Evolutionary conservation across 1,140 invertebrate species (phyloP).

Genomic region (Drosophila lacertosa): DNA sequence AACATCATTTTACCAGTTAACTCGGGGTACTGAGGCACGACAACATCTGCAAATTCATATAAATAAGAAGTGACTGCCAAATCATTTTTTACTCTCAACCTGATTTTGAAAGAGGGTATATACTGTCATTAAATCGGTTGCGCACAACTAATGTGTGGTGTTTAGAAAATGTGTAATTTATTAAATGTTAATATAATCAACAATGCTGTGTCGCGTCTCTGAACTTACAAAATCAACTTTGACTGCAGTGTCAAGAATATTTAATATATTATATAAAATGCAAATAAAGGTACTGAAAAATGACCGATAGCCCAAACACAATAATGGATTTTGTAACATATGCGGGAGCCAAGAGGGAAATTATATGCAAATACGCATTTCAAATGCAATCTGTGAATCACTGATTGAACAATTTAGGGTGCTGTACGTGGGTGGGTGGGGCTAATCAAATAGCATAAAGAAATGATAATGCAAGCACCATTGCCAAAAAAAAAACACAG

Average conservation of each 20-base stretch:
- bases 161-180: too few relatives aligned
- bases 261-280: too few relatives aligned
- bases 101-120: too few relatives aligned
- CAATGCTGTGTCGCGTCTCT: too few relatives aligned
- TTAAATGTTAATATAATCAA: too few relatives aligned
- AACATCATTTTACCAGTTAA: conserved; percentile 40
- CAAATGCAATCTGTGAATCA: conserved; percentile 55
- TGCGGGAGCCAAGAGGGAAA: conserved; percentile 77
- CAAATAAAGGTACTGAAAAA: neutral
- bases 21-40: neutral
- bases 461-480: neutral
- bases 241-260: too few relatives aligned
- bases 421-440: conserved; percentile 40
- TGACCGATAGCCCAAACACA: neutral
- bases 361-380: conserved; percentile 78
- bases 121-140: too few relatives aligned
- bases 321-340: conserved; percentile 66
- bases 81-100: neutral
- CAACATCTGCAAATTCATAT: conserved; percentile 52
- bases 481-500: conserved; percentile 5
- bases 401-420: conserved; percentile 38
- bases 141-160: too few relatives aligned
- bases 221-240: too few relatives aligned
- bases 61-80: conserved; percentile 47
- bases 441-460: conserved; percentile 49